Evolutionary conservation across 2,888 invertebrate genomes (phyloP), one percentile per base, ranked within the genome.

Genomic region (Serrognathus titanus): DNA sequence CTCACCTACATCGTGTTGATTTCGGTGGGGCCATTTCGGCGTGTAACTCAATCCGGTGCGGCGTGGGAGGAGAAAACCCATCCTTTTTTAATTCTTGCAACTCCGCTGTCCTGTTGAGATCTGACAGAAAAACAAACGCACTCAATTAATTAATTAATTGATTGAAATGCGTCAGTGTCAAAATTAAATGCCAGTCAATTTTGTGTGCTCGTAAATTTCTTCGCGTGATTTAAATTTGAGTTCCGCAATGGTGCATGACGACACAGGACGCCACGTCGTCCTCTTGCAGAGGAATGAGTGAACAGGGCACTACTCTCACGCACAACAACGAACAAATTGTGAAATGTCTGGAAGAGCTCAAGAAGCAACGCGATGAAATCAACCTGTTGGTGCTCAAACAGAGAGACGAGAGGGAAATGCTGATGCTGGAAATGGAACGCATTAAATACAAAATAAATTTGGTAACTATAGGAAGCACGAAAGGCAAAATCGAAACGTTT

Each of bases 21-120:
- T 2, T 55, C 50, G 13, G 16, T 37, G 10, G 16, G 20, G 8
- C 39, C 46, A 31, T 41, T 4, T 64, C 61, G 9, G 55, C 24
- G 12, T 54, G 52, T 41, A 74, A 56, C 61, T 75, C 72, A 49
- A 75, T 75, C 39, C 75, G 65, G 53, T 75, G 75, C 1, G 75
- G 74, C 11, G 73, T 74, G 4, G 69, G 58, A n/a, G 71, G 70
- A 7, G 71, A 65, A 13, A 62, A 61, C 43, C 55, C 41, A n/a
- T 47, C 57, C 12, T 46, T 46, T 7, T 39, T 13, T 12, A 36
- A 39, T 2, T 11, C 43, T 1, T 56, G 50, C 13, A 38, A 10
- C 11, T 20, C 36, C 10, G 40, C 43, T 4, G 53, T 50, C 12
- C 20, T 46, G 10, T 50, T 54, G n/a, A 54, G 24, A 45, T 58